Evolutionary conservation across 2,113 vertebrate species (phyloP).

Genomic region (Mixornis gularis): DNA sequence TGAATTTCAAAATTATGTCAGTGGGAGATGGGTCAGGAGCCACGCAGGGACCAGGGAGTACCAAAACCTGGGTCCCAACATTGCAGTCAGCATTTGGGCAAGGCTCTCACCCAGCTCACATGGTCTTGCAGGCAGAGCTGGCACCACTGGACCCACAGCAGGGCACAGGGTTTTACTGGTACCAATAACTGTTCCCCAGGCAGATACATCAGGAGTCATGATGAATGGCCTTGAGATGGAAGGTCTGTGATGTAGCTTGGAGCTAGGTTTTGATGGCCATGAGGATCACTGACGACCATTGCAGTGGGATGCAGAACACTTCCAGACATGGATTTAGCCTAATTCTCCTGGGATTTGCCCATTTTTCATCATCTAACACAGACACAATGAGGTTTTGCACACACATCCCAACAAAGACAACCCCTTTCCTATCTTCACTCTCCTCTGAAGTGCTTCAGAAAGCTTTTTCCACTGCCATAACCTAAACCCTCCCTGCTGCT

Average conservation of each 20-base stretch:
- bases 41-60: neutral
- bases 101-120: neutral
- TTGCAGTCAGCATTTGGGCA: rapidly evolving
- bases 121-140: neutral
- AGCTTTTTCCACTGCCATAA: neutral
- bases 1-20: neutral
- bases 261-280: neutral
- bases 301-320: neutral
- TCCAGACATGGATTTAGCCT: neutral
- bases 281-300: neutral
- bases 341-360: neutral
- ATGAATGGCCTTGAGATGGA: neutral
- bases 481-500: neutral
- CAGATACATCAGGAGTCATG: rapidly evolving
- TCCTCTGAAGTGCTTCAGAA: neutral
- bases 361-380: neutral
- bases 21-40: neutral
- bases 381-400: neutral
- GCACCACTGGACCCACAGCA: rapidly evolving
- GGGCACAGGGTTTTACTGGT: neutral
- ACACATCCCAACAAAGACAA: neutral
- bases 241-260: neutral
- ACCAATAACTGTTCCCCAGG: neutral
- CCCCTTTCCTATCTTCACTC: neutral
- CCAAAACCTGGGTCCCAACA: rapidly evolving